A percentile compares a stretch with the other conserved stretches of the same genome.
These are phyloP conservation scores for Coilia nasus DNA, from an alignment of 2,797 vertebrate species.

Conservation along the genomic window DNA sequence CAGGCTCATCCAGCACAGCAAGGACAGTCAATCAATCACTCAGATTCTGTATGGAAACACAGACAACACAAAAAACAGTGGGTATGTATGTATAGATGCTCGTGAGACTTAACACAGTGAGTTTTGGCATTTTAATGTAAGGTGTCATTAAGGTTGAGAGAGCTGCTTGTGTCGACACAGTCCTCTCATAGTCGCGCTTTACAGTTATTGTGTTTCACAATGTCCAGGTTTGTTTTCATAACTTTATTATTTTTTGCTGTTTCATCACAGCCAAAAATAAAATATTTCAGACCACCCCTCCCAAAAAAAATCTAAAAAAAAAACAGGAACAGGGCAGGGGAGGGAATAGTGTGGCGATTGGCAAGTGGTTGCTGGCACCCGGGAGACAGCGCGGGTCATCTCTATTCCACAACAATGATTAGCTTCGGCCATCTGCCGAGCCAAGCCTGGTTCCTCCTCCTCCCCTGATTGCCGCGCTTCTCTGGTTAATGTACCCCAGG, in stretches of 20 bases:
- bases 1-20: not conserved
- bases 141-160: not conserved
- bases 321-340: slow-evolving; percentile 45
- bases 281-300: not conserved
- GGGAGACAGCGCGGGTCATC: slow-evolving; percentile 81
- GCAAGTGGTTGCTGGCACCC: slow-evolving; percentile 66
- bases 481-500: slow-evolving; percentile 69
- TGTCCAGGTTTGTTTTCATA: slow-evolving; percentile 68
- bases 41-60: not conserved
- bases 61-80: not conserved
- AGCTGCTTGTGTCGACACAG: not conserved
- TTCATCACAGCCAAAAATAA: slow-evolving; percentile 51
- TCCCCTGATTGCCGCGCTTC: slow-evolving; percentile 78
- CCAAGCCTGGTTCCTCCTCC: slow-evolving; percentile 65
- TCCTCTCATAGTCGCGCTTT: slow-evolving; percentile 24
- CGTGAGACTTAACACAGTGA: not conserved
- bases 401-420: slow-evolving; percentile 84
- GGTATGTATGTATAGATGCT: slow-evolving; percentile 20
- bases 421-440: slow-evolving; percentile 80
- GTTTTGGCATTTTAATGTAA: not conserved
- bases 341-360: slow-evolving; percentile 58
- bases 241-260: slow-evolving; percentile 69
- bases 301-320: slow-evolving; percentile 24
- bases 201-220: slow-evolving; percentile 72
- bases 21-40: slow-evolving; percentile 8